These are phyloP conservation scores for Leuciscus idus DNA, from an alignment of 2,113 vertebrate genomes.

Conservation along the genomic window DNA sequence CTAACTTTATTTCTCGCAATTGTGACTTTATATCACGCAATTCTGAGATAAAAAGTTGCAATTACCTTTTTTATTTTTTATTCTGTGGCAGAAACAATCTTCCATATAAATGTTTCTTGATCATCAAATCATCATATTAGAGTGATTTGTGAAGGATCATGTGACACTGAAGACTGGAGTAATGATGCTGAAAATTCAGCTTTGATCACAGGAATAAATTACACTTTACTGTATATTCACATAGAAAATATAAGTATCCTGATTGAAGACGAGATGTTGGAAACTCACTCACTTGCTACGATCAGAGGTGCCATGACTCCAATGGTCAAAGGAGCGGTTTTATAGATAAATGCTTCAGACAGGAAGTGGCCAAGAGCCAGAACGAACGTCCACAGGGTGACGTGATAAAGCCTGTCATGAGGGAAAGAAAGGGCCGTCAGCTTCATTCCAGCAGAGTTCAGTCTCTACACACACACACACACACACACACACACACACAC, in stretches of 20 bases:
- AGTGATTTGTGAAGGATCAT: no score
- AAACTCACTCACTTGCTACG: conserved; percentile 80
- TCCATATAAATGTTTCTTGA: no score
- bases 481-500: neutral
- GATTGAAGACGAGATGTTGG: neutral
- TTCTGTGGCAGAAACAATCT: no score
- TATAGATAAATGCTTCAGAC: conserved; percentile 89
- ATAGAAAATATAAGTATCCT: neutral
- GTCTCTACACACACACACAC: neutral
- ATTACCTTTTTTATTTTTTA: no score
- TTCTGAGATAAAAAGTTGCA: no score
- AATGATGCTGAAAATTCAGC: no score
- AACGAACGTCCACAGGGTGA: conserved; percentile 94
- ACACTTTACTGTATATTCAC: no score
- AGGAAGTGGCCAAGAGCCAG: conserved; percentile 92
- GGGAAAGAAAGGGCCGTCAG: neutral
- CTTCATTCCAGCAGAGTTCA: neutral
- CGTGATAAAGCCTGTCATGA: conserved; percentile 87
- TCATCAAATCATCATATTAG: no score
- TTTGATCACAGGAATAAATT: no score
- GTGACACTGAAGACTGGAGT: no score
- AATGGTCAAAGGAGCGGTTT: conserved; percentile 88
- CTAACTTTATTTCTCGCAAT: no score
- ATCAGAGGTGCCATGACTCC: conserved; percentile 93
- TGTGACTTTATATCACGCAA: no score